Evolutionary conservation across 2,888 invertebrate genomes (phyloP), one percentile per base, ranked within the genome.

Genomic region (Eucera pruinosa): DNA sequence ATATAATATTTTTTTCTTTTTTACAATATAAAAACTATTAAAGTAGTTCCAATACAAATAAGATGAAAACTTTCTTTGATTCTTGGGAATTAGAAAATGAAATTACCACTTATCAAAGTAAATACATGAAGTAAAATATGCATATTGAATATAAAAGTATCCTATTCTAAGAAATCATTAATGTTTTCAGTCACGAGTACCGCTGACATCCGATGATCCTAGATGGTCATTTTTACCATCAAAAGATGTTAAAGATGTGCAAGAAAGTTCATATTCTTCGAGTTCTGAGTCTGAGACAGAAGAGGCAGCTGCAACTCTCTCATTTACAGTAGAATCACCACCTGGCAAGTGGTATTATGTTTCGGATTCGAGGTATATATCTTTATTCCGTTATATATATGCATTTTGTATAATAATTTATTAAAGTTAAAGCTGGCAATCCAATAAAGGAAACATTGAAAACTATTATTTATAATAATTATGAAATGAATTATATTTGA

Each of bases 311-410:
- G 92, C 89, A 11, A 92, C 91, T 67, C 87, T 88, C 27, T 83
- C 92, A 0, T 89, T 91, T 0, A 92, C 91, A 39, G 84, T 93
- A 0, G 87, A 92, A 84, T 93, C 95, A 5, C 94, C 96, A 0
- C 92, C 94, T 1, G 97, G 97, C 13, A 96, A 95, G 88, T 99
- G 99, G 99, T 99, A 96, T 93, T 96, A 96, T 91, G 96, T 98
- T 60, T 98, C 98, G 70, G 99, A 99, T 93, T 96, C 96, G 72
- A 95, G 96, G 92, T 92, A 84, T 60, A 45, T 20, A n/a, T 11
- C 0, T 30, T 15, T 30, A 6, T 36, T 36, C 11, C 36, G 9
- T 36, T 36, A 36, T 9, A 30, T 6, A 6, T 30, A 30, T 30
- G 6, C 30, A 30, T 6, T 30, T 30, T 30, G 7, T 9, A 36